Evolutionary conservation across 1,140 invertebrate genomes (phyloP).

Genomic region (Lethrus apterus): DNA sequence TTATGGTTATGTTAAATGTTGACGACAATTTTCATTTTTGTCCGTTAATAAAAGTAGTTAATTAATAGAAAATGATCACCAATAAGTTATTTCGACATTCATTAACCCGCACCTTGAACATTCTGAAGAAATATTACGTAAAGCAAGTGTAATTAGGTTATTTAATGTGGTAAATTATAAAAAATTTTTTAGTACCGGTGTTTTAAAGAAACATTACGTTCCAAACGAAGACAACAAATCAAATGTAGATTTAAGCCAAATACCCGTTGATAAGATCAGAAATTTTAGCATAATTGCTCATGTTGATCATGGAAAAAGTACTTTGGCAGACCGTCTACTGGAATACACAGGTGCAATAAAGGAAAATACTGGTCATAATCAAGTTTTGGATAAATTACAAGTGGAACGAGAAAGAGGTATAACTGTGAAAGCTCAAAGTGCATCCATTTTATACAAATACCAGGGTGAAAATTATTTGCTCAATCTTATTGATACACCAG

Average conservation of each 20-base stretch:
- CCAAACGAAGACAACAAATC: neutral
- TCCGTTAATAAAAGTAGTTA: too few species aligned
- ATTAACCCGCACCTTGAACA: too few species aligned
- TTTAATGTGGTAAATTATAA: neutral
- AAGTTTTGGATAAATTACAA: slow-evolving; percentile 80
- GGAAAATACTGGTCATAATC: slow-evolving; percentile 57
- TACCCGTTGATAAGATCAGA: slow-evolving; percentile 65
- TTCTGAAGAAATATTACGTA: too few species aligned
- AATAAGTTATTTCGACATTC: too few species aligned
- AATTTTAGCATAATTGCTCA: slow-evolving; percentile 98
- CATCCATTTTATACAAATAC: slow-evolving; percentile 73
- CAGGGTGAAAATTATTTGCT: slow-evolving; percentile 70
- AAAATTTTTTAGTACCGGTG: neutral
- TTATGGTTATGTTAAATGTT: too few species aligned
- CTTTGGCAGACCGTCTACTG: slow-evolving; percentile 84
- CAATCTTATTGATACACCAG: slow-evolving; percentile 97
- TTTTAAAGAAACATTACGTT: too few species aligned
- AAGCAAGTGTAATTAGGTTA: neutral
- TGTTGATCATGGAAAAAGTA: slow-evolving; percentile 97
- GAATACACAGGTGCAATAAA: slow-evolving; percentile 84
- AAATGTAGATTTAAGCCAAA: slow-evolving; percentile 27
- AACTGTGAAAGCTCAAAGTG: slow-evolving; percentile 97
- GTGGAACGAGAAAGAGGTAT: slow-evolving; percentile 95
- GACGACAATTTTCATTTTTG: too few species aligned
- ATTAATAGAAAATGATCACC: too few species aligned